Evolutionary conservation across 2,113 vertebrate species (phyloP).

Genomic region (Carlito syrichta): DNA sequence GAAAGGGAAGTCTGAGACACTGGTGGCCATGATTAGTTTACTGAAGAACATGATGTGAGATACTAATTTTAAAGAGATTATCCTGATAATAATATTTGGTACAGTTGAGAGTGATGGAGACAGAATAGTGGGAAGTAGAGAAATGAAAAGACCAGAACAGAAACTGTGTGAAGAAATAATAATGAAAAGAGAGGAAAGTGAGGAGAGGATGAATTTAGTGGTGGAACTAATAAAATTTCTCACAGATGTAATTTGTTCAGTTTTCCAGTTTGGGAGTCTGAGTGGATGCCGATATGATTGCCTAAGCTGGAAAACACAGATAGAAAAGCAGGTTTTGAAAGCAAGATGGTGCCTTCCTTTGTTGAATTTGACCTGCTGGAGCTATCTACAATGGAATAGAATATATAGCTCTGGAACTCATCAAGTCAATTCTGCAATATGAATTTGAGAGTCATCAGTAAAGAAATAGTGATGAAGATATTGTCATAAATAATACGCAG

Average conservation of each 20-base stretch:
- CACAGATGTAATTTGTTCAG: not conserved
- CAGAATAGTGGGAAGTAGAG: not conserved
- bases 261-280: not conserved
- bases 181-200: not conserved
- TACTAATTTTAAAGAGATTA: not conserved
- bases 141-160: not conserved
- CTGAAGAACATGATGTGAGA: not conserved
- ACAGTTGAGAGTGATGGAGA: not conserved
- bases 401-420: not conserved
- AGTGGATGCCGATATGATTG: not conserved
- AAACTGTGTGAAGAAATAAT: not conserved
- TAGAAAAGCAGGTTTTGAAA: not conserved
- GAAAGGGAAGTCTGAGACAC: not conserved
- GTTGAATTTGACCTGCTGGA: not conserved
- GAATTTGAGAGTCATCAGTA: not conserved
- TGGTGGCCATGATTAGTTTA: not conserved
- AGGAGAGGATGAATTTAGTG: not conserved
- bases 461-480: not conserved
- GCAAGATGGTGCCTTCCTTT: not conserved
- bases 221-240: not conserved
- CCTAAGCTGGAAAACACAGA: not conserved
- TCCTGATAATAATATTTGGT: not conserved
- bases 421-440: not conserved
- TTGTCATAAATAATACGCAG: not conserved
- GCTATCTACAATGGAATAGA: not conserved